phyloP scores from a whole-genome alignment of 2,113 vertebrate genomes.

The Anoplopoma fimbria region DNA sequence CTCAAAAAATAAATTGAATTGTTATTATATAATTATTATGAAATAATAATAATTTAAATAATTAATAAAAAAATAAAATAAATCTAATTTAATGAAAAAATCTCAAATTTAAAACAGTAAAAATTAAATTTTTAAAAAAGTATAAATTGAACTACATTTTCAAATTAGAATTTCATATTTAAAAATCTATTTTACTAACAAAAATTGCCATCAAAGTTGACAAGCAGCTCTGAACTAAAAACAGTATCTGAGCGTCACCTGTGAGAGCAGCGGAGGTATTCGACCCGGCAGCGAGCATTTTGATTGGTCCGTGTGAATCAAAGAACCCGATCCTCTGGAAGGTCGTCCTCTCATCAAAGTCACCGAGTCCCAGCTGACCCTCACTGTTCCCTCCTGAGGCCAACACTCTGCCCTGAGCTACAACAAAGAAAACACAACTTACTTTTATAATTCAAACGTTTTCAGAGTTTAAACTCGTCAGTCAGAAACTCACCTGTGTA shows the following conservation, averaged over 20 bases:
- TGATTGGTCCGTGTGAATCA: slow-evolving; percentile 85
- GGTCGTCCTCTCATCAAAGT: slow-evolving; percentile 88
- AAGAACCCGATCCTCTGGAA: slow-evolving; percentile 90
- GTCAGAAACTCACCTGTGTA: slow-evolving; percentile 87
- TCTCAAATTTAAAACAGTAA: no score
- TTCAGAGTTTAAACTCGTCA: background rate
- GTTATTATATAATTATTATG: no score
- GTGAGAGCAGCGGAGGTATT: slow-evolving; percentile 94
- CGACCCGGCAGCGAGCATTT: slow-evolving; percentile 93
- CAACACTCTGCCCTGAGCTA: slow-evolving; percentile 89
- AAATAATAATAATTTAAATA: no score
- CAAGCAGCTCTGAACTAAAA: background rate
- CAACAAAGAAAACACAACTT: background rate
- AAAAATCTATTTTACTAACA: background rate
- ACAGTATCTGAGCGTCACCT: slow-evolving; percentile 78
- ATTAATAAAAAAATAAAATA: no score
- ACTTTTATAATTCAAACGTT: rapidly evolving
- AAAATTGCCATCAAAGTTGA: background rate
- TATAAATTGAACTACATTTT: no score
- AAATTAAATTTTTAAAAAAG: background rate
- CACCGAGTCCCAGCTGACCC: slow-evolving; percentile 94
- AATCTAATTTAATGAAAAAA: background rate
- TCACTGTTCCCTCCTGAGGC: slow-evolving; percentile 93
- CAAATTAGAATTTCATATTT: background rate
- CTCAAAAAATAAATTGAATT: no score